Evolutionary conservation across 2,888 invertebrate species (phyloP).

Genomic region (Thereva nobilitata): DNA sequence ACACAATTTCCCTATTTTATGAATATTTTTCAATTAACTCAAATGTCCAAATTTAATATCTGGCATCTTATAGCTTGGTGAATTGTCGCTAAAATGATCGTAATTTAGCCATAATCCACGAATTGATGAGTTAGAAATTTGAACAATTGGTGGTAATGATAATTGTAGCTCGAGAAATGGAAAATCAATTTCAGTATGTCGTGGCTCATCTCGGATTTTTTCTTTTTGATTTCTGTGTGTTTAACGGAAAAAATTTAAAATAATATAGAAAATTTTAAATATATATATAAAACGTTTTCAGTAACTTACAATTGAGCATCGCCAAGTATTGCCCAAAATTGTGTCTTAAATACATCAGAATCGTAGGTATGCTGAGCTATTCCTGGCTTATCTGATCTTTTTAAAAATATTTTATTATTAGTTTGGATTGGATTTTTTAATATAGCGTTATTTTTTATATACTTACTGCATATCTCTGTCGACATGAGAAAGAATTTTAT

Average conservation of each 20-base stretch:
- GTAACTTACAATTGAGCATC: slow-evolving; percentile 52
- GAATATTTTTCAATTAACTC: slow-evolving; percentile 44
- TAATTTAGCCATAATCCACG: slow-evolving; percentile 61
- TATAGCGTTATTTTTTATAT: too few species aligned
- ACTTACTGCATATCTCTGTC: slow-evolving; percentile 57
- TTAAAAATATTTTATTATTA: slow-evolving; percentile 8
- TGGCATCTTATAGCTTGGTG: slow-evolving; percentile 51
- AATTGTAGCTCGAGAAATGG: slow-evolving; percentile 57
- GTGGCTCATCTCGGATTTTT: slow-evolving; percentile 38
- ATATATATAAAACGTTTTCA: neutral
- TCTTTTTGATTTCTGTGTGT: slow-evolving; percentile 42
- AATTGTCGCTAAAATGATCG: slow-evolving; percentile 62
- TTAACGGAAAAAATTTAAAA: neutral
- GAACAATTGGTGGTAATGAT: slow-evolving; percentile 57
- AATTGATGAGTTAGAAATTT: slow-evolving; percentile 58
- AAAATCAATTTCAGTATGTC: slow-evolving; percentile 52
- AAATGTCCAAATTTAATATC: slow-evolving; percentile 47
- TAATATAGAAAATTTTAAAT: neutral
- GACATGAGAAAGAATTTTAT: slow-evolving; percentile 56
- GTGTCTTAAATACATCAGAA: slow-evolving; percentile 55
- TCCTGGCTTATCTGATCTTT: slow-evolving; percentile 52
- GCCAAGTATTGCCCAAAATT: slow-evolving; percentile 54
- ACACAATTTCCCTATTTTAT: too few species aligned
- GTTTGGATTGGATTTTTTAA: too few species aligned
- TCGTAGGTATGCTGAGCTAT: slow-evolving; percentile 53